Evolutionary conservation across 1,140 invertebrate genomes (phyloP), one percentile per base, ranked within the genome.

Genomic region (Drosophila prosaltans): DNA sequence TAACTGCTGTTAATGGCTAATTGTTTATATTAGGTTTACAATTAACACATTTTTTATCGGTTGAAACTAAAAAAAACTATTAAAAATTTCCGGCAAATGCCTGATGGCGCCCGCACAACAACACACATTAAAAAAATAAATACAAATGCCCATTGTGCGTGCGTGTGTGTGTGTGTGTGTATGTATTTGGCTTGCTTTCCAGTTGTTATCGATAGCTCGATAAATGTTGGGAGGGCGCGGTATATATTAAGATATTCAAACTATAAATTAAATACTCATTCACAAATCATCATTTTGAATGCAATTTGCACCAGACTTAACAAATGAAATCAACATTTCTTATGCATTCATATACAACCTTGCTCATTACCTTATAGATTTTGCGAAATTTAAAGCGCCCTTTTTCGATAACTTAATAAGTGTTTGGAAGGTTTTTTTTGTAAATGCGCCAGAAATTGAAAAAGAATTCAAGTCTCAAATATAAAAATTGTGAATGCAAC

Each of bases 401-500:
- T 36, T 36, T 36, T 36, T 36, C 32, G 32, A 36, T 36, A 36
- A 7, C 32, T 36, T 5, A 5, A 36, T 36, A 36, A 36, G 6
- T 6, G 32, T 36, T 36, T 36, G 32, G 32, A 36, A 36, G 32
- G 3, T 16, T 16, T 30, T 30, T 30, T 30, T 4, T 30, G 28
- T 3, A 30, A 30, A 5, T 36, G n/a, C 16, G 57, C 57, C 8
- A 36, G 30, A 10, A 39, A 59, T 59, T 24, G 7, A 59, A 59
- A 59, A 40, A 16, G 16, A 16, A 39, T 57, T 16, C 7, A 51
- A 48, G 45, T 32, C n/a, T 28, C 43, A 73, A 21, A 71, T 72
- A 75, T 86, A 86, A 86, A 90, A 90, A 90, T 81, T 88, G 78
- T 91, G 90, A 91, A 90, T 91, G 74, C 86, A 91, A 91, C 86